Percentiles rank a stretch among this genome's conserved stretches.
phyloP scores from a whole-genome alignment of 2,113 vertebrate species.

The Bettongia penicillata region DNA sequence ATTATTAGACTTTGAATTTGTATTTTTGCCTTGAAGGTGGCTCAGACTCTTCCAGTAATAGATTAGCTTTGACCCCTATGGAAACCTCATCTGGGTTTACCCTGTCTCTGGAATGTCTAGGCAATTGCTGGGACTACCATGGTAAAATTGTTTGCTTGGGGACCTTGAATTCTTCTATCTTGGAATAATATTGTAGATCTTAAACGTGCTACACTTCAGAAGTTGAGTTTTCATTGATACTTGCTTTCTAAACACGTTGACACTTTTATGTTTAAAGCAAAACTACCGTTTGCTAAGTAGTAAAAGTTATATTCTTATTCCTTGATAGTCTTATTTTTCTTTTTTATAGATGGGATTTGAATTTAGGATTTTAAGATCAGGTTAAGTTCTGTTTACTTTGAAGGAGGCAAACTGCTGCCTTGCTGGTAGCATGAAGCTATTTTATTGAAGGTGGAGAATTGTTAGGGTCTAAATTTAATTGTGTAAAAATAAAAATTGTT shows the following conservation, averaged over 20 bases:
- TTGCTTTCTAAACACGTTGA: conserved; percentile 26
- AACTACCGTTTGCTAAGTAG: conserved; percentile 22
- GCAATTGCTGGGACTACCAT: neutral
- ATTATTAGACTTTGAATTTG: neutral
- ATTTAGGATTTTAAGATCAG: neutral
- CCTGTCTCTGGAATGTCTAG: neutral
- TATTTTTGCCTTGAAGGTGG: neutral
- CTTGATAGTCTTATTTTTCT: conserved; percentile 30
- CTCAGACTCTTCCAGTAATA: neutral
- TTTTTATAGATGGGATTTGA: conserved; percentile 23
- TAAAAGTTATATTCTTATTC: neutral
- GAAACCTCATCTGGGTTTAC: neutral
- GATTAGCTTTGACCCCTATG: neutral
- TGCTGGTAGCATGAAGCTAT: neutral
- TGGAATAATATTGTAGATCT: neutral
- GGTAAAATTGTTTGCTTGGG: neutral
- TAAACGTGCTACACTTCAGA: conserved; percentile 5
- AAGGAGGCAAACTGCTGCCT: neutral
- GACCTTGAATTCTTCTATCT: too few relatives aligned
- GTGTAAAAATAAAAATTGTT: neutral
- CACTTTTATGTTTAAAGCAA: conserved; percentile 8
- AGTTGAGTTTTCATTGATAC: neutral
- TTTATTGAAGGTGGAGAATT: neutral
- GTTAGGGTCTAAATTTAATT: neutral
- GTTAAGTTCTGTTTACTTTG: neutral